phyloP scores from a whole-genome alignment of 2,888 invertebrate genomes.

The Rhyacophila evoluta region DNA sequence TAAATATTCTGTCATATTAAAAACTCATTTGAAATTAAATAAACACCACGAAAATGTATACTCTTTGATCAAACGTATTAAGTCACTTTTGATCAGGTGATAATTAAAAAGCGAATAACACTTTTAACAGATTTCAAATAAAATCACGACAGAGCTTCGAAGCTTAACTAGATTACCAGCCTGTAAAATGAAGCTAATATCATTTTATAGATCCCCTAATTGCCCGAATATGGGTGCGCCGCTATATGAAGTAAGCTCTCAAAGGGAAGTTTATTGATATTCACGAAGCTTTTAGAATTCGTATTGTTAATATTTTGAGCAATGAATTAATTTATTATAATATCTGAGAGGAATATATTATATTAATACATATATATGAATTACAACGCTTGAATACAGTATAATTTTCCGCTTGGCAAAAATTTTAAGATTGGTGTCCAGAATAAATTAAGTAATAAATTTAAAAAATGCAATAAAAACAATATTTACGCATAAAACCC shows the following conservation, averaged over 20 bases:
- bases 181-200: slow-evolving; percentile 38
- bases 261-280: neutral
- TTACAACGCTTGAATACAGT: too few species aligned
- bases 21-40: neutral
- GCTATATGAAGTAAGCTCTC: neutral
- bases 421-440: too few species aligned
- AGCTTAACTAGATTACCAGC: slow-evolving; percentile 43
- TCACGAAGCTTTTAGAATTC: neutral
- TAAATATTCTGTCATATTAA: too few species aligned
- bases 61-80: neutral
- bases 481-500: too few species aligned
- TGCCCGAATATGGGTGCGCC: neutral
- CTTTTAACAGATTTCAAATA: slow-evolving; percentile 7
- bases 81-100: neutral
- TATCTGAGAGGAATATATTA: too few species aligned
- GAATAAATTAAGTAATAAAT: too few species aligned
- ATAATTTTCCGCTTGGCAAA: too few species aligned
- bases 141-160: slow-evolving; percentile 26
- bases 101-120: neutral
- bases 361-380: too few species aligned
- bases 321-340: too few species aligned
- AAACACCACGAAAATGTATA: neutral
- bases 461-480: too few species aligned
- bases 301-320: neutral
- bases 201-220: slow-evolving; percentile 32